A percentile compares a stretch with the other conserved stretches of the same genome.
Conservation (phyloP, 2,797 vertebrate species). For the Cyclura pinguis region DNA sequence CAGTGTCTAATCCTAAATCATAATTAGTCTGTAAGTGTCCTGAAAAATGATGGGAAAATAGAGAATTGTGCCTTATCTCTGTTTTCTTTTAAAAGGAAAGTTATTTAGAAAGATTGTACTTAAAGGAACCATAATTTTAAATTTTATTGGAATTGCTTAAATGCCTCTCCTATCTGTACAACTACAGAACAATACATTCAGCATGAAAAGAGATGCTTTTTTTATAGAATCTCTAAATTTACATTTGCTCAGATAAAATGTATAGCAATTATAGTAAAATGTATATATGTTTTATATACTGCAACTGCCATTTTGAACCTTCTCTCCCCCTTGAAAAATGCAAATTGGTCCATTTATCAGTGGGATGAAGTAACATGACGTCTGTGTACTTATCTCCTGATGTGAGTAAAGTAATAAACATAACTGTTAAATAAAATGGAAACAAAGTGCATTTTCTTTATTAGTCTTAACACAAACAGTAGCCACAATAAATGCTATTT, state of each 20-base stretch:
- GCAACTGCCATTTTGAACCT: conserved; percentile 10
- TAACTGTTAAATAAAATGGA: conserved; percentile 46
- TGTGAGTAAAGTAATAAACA: conserved; percentile 41
- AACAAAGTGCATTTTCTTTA: conserved; percentile 33
- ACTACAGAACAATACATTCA: conserved; percentile 35
- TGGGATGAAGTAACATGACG: conserved; percentile 15
- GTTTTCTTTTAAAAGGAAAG: conserved; percentile 24
- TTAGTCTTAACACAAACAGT: conserved; percentile 15
- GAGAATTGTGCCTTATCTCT: conserved; percentile 31
- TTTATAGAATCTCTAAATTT: conserved; percentile 36
- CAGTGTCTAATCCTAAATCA: conserved; percentile 20
- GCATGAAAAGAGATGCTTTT: conserved; percentile 36
- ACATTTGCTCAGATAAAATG: conserved; percentile 41
- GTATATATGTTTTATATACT: conserved; percentile 21
- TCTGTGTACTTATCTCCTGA: conserved; percentile 33
- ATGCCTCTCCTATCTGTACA: conserved; percentile 28
- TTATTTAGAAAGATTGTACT: conserved; percentile 27
- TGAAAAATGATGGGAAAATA: conserved; percentile 16
- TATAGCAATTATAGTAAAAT: conserved; percentile 22
- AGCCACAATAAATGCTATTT: conserved; percentile 30
- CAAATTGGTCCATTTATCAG: conserved; percentile 37
- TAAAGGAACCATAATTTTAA: conserved; percentile 28
- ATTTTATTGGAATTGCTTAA: conserved; percentile 28
- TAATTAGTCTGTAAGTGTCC: conserved; percentile 32
- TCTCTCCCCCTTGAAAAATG: conserved; percentile 42